Conservation (phyloP, 2,797 vertebrate genomes). For the Mormyrops attenuatus region DNA sequence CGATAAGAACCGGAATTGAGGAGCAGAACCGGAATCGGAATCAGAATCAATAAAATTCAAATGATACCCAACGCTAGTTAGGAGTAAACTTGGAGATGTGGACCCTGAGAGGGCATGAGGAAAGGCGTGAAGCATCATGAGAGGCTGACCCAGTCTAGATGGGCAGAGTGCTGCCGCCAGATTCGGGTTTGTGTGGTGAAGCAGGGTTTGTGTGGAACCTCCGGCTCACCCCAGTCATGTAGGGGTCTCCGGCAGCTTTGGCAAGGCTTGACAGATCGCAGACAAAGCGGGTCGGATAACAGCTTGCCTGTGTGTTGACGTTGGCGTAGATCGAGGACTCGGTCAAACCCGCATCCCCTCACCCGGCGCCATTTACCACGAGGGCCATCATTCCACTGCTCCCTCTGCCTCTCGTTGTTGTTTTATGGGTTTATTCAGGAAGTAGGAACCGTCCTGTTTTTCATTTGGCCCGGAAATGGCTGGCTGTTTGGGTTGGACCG, state of each 20-base stretch:
- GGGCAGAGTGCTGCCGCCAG: background rate
- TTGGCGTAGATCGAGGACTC: constrained; percentile 21
- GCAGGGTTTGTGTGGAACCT: background rate
- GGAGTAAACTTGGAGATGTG: background rate
- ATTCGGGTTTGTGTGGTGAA: background rate
- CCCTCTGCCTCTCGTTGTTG: background rate
- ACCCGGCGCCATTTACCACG: background rate
- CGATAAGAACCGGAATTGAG: background rate
- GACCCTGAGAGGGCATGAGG: background rate
- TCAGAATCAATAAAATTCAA: background rate
- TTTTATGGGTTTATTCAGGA: constrained; percentile 25
- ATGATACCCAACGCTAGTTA: background rate
- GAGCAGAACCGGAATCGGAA: background rate
- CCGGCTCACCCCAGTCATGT: background rate
- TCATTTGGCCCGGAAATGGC: constrained; percentile 27
- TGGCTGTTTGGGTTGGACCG: constrained; percentile 33
- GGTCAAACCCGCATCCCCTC: background rate
- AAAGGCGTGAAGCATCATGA: background rate
- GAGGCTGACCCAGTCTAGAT: background rate
- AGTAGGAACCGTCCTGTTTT: constrained; percentile 15
- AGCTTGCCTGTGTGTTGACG: constrained; percentile 28
- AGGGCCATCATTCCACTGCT: background rate
- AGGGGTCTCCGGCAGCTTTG: background rate
- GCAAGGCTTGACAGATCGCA: constrained; percentile 30
- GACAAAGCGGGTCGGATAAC: constrained; percentile 28